phyloP scores from a whole-genome alignment of 2,113 vertebrate species.

The Aphyosemion australe region DNA sequence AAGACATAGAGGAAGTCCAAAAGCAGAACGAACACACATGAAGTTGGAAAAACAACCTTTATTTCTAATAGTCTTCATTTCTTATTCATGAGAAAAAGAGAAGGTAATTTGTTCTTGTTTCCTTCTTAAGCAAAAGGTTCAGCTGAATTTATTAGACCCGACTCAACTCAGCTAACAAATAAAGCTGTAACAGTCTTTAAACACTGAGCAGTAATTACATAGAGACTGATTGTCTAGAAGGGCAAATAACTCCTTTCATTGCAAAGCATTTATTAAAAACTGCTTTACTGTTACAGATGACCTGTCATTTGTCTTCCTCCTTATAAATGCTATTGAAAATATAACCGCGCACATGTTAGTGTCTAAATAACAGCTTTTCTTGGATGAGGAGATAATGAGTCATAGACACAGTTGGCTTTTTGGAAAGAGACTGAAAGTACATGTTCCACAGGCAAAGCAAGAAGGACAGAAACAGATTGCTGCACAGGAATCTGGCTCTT shows the following conservation, averaged over 20 bases:
- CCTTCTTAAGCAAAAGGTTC: conserved; percentile 44
- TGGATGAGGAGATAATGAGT: conserved; percentile 8
- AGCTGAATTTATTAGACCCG: conserved; percentile 32
- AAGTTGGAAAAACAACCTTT: conserved; percentile 48
- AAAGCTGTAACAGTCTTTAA: conserved; percentile 19
- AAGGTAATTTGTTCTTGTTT: conserved; percentile 53
- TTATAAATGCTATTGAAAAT: background rate
- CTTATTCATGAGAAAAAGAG: conserved; percentile 59
- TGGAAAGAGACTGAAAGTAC: conserved; percentile 15
- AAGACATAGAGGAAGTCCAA: conserved; percentile 29
- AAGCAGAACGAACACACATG: conserved; percentile 30
- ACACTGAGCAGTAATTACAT: background rate
- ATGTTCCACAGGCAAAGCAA: conserved; percentile 23
- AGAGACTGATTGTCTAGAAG: background rate
- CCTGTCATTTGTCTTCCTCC: background rate
- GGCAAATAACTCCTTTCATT: background rate
- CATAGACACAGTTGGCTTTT: conserved; percentile 21
- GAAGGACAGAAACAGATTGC: conserved; percentile 29
- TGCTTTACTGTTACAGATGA: background rate
- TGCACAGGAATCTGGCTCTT: conserved; percentile 22
- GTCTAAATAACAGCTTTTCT: background rate
- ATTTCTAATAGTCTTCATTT: conserved; percentile 52
- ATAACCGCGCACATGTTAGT: background rate
- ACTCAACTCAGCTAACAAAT: conserved; percentile 24
- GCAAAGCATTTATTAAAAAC: background rate